Conservation (phyloP, 2,888 invertebrate species). For the Polyploca ridens region DNA sequence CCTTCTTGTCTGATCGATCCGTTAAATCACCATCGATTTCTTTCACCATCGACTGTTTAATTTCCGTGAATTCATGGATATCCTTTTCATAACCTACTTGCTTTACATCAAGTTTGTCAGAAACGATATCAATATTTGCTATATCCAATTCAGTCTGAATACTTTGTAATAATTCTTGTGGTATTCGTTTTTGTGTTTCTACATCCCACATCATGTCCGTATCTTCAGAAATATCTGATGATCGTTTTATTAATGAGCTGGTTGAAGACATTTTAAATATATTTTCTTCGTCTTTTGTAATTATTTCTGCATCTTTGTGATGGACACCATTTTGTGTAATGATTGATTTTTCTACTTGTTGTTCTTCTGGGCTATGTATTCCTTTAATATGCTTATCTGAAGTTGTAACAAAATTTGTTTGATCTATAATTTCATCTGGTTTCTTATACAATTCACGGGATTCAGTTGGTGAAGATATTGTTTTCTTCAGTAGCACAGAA, state of each 20-base stretch:
- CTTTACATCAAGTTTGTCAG: constrained; percentile 71
- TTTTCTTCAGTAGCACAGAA: constrained; percentile 5
- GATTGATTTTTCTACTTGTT: background rate
- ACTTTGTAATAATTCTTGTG: constrained; percentile 11
- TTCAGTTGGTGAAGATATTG: constrained; percentile 17
- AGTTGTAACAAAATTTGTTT: background rate
- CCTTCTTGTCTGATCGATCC: constrained; percentile 26
- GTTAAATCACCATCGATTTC: constrained; percentile 44
- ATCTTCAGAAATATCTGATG: constrained; percentile 26
- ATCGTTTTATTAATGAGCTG: background rate
- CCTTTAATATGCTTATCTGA: background rate
- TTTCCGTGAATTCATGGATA: constrained; percentile 32
- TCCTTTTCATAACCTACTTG: constrained; percentile 72
- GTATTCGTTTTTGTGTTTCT: constrained; percentile 1
- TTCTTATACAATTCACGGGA: constrained; percentile 27
- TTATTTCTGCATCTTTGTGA: background rate
- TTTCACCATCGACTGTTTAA: constrained; percentile 38
- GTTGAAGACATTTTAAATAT: background rate
- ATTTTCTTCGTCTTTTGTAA: background rate
- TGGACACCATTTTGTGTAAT: background rate
- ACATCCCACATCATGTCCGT: constrained; percentile 16
- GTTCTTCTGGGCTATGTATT: background rate
- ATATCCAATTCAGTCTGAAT: constrained; percentile 16
- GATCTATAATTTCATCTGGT: constrained; percentile 14
- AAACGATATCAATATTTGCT: constrained; percentile 41